A percentile compares a stretch with the other conserved stretches of the same genome.
Evolutionary conservation across 1,140 invertebrate genomes (phyloP).

Genomic region (Scaptodrosophila lebanonensis): DNA sequence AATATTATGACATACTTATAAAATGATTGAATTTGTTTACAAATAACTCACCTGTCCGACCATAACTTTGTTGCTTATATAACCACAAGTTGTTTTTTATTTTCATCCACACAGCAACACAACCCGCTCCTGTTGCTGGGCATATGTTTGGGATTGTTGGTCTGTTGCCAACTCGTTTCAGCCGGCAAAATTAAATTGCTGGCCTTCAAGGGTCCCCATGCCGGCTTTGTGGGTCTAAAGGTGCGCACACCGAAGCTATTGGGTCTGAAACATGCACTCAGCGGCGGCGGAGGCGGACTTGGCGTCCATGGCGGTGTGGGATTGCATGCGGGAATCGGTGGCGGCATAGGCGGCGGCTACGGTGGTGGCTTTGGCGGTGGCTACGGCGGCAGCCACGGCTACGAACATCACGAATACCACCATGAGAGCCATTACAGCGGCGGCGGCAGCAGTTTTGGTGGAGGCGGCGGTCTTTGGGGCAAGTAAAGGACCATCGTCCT

Average conservation of each 20-base stretch:
- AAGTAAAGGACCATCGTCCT: conserved; percentile 35
- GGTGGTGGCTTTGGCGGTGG: conserved; percentile 32
- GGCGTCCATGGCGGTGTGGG: conserved; percentile 18
- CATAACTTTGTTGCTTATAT: no score
- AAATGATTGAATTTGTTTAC: no score
- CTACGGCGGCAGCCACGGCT: conserved; percentile 37
- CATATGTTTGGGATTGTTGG: conserved; percentile 19
- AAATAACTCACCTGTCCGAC: no score
- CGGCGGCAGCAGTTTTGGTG: conserved; percentile 29
- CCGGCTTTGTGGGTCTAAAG: conserved; percentile 53
- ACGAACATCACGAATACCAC: conserved; percentile 52
- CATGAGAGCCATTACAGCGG: conserved; percentile 54
- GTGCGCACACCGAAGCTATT: conserved; percentile 49
- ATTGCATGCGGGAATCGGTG: conserved; percentile 21
- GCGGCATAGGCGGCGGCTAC: conserved; percentile 41
- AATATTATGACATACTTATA: no score
- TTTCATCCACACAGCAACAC: no score
- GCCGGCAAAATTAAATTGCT: conserved; percentile 54
- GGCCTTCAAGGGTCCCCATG: conserved; percentile 59
- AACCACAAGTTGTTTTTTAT: no score
- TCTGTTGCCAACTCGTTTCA: conserved; percentile 10
- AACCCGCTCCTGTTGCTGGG: conserved; percentile 23
- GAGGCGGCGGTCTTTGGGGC: conserved; percentile 39
- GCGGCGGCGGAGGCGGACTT: conserved; percentile 29
- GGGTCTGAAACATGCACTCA: conserved; percentile 47